phyloP scores from a whole-genome alignment of 2,888 invertebrate genomes.

The Drosophila subsilvestris region DNA sequence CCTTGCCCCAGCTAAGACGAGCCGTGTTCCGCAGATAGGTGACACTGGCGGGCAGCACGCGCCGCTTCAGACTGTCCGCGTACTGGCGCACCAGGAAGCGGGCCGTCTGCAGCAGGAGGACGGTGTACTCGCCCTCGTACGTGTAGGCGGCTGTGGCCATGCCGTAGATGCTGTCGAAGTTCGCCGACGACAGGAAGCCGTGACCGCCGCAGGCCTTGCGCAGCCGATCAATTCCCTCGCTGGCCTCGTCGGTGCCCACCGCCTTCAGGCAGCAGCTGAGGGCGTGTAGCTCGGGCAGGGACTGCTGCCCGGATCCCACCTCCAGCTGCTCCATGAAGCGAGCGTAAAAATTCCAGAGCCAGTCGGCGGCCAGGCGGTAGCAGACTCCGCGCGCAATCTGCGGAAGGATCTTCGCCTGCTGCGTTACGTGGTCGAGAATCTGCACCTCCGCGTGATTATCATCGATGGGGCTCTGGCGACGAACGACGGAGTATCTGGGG shows the following conservation, averaged over 20 bases:
- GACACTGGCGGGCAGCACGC: constrained; percentile 87
- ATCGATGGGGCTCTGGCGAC: constrained; percentile 93
- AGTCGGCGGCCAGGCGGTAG: constrained; percentile 89
- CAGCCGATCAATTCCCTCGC: constrained; percentile 91
- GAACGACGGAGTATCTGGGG: constrained; percentile 89
- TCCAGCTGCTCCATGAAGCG: constrained; percentile 90
- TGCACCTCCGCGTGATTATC: constrained; percentile 90
- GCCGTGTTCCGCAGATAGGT: constrained; percentile 86
- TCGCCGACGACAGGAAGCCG: constrained; percentile 94
- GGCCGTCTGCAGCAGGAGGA: constrained; percentile 94
- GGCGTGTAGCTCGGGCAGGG: constrained; percentile 92
- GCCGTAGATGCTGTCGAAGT: constrained; percentile 92
- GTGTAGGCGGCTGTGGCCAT: constrained; percentile 93
- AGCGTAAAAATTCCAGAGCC: constrained; percentile 93
- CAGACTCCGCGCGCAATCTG: constrained; percentile 92
- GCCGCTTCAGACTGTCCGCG: constrained; percentile 87
- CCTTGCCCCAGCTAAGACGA: constrained; percentile 55
- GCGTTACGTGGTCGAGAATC: constrained; percentile 95
- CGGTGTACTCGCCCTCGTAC: constrained; percentile 98
- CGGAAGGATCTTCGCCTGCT: constrained; percentile 95
- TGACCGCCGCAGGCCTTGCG: constrained; percentile 97
- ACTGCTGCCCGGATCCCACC: constrained; percentile 86
- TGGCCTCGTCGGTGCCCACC: constrained; percentile 90
- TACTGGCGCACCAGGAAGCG: constrained; percentile 91
- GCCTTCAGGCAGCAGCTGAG: constrained; percentile 96